These are phyloP conservation scores for Cosmorhoe ocellata DNA, from an alignment of 2,888 invertebrate genomes.

Conservation along the genomic window DNA sequence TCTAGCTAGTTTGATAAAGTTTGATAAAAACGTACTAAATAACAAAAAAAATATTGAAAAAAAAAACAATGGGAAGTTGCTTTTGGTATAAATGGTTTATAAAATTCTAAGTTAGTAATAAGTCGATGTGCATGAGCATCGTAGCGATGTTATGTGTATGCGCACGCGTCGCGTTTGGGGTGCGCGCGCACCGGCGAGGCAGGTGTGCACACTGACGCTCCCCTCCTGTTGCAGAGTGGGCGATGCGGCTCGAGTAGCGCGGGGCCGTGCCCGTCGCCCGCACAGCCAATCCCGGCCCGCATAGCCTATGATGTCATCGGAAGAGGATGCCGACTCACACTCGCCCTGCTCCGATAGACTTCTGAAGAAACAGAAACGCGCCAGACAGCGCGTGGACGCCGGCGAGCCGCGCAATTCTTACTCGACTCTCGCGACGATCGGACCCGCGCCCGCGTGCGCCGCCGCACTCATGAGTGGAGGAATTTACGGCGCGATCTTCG, in stretches of 20 bases:
- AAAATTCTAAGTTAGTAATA: slow-evolving; percentile 13
- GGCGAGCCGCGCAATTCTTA: slow-evolving; percentile 97
- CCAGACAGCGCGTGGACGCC: slow-evolving; percentile 98
- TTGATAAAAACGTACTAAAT: not conserved
- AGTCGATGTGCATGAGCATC: slow-evolving; percentile 25
- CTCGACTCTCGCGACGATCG: slow-evolving; percentile 83
- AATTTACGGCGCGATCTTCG: slow-evolving; percentile 94
- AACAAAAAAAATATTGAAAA: no score
- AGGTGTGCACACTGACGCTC: slow-evolving; percentile 71
- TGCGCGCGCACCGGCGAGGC: slow-evolving; percentile 52
- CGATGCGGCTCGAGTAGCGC: slow-evolving; percentile 78
- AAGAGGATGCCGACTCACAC: slow-evolving; percentile 97
- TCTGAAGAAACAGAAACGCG: slow-evolving; percentile 96
- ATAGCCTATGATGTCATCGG: slow-evolving; percentile 97
- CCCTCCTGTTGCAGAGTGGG: slow-evolving; percentile 79
- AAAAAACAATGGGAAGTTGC: slow-evolving; percentile 43
- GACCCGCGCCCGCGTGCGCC: slow-evolving; percentile 83
- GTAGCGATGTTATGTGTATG: slow-evolving; percentile 23
- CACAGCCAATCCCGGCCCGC: slow-evolving; percentile 91
- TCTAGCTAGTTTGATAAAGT: not conserved
- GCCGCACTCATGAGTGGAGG: slow-evolving; percentile 92
- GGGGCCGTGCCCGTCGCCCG: slow-evolving; percentile 84
- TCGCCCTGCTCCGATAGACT: slow-evolving; percentile 96
- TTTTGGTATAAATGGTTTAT: slow-evolving; percentile 28
- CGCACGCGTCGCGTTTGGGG: slow-evolving; percentile 47